Conservation (phyloP, 2,888 invertebrate genomes). For the Hipparchia semele region DNA sequence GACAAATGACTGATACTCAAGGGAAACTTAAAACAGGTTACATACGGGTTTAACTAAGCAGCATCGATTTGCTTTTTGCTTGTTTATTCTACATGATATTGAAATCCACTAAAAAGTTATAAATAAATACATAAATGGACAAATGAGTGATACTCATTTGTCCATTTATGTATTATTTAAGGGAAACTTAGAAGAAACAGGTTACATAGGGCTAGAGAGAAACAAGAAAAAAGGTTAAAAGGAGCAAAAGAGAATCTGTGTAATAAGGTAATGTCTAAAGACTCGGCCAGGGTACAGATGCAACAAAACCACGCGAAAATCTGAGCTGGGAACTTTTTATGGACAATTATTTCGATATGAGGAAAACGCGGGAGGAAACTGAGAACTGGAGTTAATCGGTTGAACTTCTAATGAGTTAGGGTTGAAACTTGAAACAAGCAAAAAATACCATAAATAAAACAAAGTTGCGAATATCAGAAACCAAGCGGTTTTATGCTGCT, state of each 20-base stretch:
- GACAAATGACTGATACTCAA: neutral
- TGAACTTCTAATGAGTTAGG: neutral
- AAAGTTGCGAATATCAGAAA: too few relatives aligned
- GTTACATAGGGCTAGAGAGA: constrained; percentile 30
- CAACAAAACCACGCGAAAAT: constrained; percentile 6
- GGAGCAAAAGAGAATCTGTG: constrained; percentile 71
- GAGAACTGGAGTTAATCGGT: neutral
- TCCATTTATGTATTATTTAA: too few relatives aligned
- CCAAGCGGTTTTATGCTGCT: too few relatives aligned
- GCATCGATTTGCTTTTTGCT: too few relatives aligned
- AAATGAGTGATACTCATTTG: neutral
- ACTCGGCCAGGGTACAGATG: constrained; percentile 62
- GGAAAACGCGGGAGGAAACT: constrained; percentile 6
- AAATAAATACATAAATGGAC: neutral
- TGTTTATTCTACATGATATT: too few relatives aligned
- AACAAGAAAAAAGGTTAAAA: constrained; percentile 20
- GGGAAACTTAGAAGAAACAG: constrained; percentile 21
- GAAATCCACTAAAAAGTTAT: too few relatives aligned
- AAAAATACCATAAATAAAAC: too few relatives aligned
- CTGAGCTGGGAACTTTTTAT: constrained; percentile 2
- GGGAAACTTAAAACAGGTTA: constrained; percentile 23
- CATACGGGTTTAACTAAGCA: too few relatives aligned
- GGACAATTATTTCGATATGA: constrained; percentile 1
- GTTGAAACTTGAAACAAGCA: too few relatives aligned
- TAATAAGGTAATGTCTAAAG: constrained; percentile 77